Base-by-base conservation (phyloP, 2,888 invertebrate species). In the Hemicrepidius hirtus region DNA sequence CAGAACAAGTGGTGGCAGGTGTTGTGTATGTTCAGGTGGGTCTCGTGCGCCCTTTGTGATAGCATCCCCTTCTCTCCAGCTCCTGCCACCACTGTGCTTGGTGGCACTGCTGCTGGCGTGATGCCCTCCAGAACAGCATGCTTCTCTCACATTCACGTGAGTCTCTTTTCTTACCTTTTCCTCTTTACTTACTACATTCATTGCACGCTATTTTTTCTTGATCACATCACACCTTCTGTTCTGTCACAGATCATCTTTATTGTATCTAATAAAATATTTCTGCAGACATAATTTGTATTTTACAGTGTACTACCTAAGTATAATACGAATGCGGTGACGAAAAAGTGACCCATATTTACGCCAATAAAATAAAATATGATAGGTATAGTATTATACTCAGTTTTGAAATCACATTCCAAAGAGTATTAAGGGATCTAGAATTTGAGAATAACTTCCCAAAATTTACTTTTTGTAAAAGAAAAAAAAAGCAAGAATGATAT, bases 51-150 rank as follows among this genome's bases (percentile, higher is more conserved):
- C 79, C 65, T 76, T 68, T 67, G 77, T 72, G 69, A 76, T 77
- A 74, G 76, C 76, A 75, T 71, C 76, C 68, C 78, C 78, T 74
- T 76, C 77, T 78, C 78, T 77, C 75, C 71, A 64, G 68, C 77
- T 83, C 82, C 83, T 84, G 84, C 84, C 84, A 84, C 84, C 84
- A 80, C 83, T 85, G 80, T 79, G 80, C 81, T 81, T 82, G 80
- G 82, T 83, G 82, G 81, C 81, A 80, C 79, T 78, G 76, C 81
- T 83, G 82, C 82, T 83, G 83, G 83, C 82, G 82, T 84, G 84
- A 82, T 82, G 81, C 79, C 78, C 76, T 74, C 78, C 78, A 75
- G 78, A 79, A 77, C 80, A 80, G 81, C 81, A 81, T 82, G 81
- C 79, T 79, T 78, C 81, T 79, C 81, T 82, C 80, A 82, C 81